Evolutionary conservation across 2,888 invertebrate species (phyloP), one percentile per base, ranked within the genome.

Genomic region (Cataglyphis altisquamis): DNA sequence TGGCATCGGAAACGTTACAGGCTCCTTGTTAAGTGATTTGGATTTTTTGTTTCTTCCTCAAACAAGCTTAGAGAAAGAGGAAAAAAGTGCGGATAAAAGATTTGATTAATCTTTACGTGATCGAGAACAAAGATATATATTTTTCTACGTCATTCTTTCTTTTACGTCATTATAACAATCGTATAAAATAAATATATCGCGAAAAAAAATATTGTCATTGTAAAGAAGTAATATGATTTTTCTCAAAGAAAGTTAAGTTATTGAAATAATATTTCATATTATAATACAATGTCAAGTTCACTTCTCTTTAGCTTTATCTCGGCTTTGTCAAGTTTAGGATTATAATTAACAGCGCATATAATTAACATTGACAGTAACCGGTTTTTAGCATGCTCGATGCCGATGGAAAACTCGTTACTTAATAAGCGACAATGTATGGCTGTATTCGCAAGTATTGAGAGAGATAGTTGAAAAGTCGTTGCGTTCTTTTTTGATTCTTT

Each of bases 251-350:
- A 29, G 32, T 15, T 55, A 67, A 41, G 21, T 66, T 29, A 36
- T 25, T 25, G 3, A 77, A 66, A 39, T 75, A 0, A 66, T 29
- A 45, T 18, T 66, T 66, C 3, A n/a, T 18, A n/a, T 45, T 48
- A 25, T 12, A 36, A 57, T n/a, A 15, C 55, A 67, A 77, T 66
- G 77, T 55, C 77, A 77, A 77, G 67, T 67, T 77, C 29, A 67
- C 10, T 41, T 67, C 21, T 57, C 15, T 48, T 41, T 8, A n/a
- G 12, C 29, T 67, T 57, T 41, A 32, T 32, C 57, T 45, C 4
- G 18, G 32, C 60, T 70, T 70, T 70, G 60, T 78, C 78, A 78
- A 78, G 72, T 78, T 78, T 70, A 70, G 72, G 72, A 45, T 60
- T 78, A 57, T 60, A 70, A 29, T 45, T 45, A 3, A 10, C 41